phyloP scores from a whole-genome alignment of 2,113 vertebrate species.

The Lophotis ruficrista region DNA sequence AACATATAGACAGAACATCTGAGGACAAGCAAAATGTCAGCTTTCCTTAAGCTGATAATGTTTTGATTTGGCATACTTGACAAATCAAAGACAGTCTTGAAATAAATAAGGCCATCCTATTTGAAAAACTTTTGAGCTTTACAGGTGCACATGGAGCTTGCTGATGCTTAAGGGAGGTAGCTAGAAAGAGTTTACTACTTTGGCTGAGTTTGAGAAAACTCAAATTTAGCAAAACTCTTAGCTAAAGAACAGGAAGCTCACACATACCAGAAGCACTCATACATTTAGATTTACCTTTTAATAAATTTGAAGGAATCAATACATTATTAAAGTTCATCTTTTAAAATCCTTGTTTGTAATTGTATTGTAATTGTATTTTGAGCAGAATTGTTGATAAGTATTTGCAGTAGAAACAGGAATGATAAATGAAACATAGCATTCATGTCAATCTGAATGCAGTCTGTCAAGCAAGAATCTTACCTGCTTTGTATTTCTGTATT shows the following conservation, averaged over 20 bases:
- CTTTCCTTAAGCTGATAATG: not conserved
- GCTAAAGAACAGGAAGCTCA: not conserved
- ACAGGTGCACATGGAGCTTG: not conserved
- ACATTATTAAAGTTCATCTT: not conserved
- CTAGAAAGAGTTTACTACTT: not conserved
- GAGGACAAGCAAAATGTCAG: not conserved
- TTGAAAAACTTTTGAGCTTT: not conserved
- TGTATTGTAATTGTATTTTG: too few species aligned
- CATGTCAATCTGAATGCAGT: not conserved
- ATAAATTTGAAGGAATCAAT: not conserved
- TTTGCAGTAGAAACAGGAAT: not conserved
- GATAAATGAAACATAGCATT: not conserved
- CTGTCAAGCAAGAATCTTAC: not conserved
- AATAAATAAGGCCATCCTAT: not conserved
- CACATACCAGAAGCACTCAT: not conserved
- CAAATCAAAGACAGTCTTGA: not conserved
- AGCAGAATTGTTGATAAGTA: not conserved
- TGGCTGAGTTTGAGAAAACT: not conserved
- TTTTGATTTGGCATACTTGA: not conserved
- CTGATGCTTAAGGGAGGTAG: not conserved
- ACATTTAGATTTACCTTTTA: not conserved
- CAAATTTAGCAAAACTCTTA: not conserved
- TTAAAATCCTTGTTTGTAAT: not conserved
- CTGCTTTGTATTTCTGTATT: constrained; percentile 23
- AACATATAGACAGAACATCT: not conserved